Percentiles rank a stretch among this genome's conserved stretches.
phyloP scores from a whole-genome alignment of 2,113 vertebrate genomes.

The Puntigrus tetrazona region DNA sequence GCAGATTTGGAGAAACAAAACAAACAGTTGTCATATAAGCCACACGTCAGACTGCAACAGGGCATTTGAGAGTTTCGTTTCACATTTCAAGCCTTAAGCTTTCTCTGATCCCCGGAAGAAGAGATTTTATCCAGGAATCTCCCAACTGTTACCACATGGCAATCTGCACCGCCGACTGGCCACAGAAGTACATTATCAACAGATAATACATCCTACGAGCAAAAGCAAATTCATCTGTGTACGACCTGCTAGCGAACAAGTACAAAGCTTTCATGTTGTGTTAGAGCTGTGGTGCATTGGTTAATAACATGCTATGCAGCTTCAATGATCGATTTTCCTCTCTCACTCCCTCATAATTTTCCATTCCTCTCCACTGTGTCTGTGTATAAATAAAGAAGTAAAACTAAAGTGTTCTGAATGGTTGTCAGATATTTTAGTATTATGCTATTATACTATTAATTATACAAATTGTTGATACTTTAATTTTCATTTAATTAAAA shows the following conservation, averaged over 20 bases:
- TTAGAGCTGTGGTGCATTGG: neutral
- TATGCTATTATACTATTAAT: too few species aligned
- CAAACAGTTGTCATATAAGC: neutral
- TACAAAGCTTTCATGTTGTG: neutral
- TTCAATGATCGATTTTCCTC: neutral
- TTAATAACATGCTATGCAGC: neutral
- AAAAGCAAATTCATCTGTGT: neutral
- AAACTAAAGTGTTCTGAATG: neutral
- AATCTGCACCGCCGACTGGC: neutral
- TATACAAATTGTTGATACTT: too few species aligned
- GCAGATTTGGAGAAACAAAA: neutral
- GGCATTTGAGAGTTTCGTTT: slow-evolving; percentile 9
- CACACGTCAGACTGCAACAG: neutral
- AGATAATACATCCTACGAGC: neutral
- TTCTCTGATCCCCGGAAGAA: slow-evolving; percentile 30
- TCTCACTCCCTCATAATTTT: neutral
- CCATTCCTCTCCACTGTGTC: neutral
- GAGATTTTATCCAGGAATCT: slow-evolving; percentile 38
- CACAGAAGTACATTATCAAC: slow-evolving; percentile 1
- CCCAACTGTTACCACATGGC: slow-evolving; percentile 21
- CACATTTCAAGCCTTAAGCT: slow-evolving; percentile 26
- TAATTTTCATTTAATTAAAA: too few species aligned
- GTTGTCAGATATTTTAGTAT: neutral
- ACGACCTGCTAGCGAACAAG: neutral
- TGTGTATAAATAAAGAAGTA: neutral